Conservation (phyloP, 2,797 vertebrate species). For the Galagoides demidoff region DNA sequence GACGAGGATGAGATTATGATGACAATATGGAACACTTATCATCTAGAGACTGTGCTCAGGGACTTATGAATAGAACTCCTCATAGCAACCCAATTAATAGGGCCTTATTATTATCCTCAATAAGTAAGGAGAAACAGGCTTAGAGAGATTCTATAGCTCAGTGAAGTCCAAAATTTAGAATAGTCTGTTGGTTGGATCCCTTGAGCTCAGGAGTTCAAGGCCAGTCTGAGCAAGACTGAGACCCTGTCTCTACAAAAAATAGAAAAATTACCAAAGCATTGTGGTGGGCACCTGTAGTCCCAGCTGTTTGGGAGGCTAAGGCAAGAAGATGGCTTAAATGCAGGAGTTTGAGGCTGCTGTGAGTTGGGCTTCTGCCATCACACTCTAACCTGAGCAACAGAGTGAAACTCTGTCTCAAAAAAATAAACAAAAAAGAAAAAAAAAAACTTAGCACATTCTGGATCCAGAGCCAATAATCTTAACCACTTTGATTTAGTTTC, state of each 20-base stretch:
- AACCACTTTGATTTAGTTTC: constrained; percentile 6
- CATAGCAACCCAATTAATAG: neutral
- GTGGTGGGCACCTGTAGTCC: too few species aligned
- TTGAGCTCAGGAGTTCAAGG: too few species aligned
- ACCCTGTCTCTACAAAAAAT: too few species aligned
- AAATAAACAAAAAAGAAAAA: neutral
- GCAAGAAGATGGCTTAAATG: too few species aligned
- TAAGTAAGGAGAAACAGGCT: constrained; percentile 50
- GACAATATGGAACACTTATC: neutral
- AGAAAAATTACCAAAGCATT: too few species aligned
- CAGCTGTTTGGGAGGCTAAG: too few species aligned
- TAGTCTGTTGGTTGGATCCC: too few species aligned
- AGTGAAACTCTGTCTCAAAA: too few species aligned
- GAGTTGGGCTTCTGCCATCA: too few species aligned
- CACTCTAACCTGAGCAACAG: too few species aligned
- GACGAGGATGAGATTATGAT: neutral
- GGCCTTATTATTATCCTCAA: neutral
- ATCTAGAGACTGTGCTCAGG: neutral
- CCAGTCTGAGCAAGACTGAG: too few species aligned
- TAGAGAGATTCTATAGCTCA: constrained; percentile 5
- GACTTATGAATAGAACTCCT: neutral
- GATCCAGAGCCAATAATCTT: neutral
- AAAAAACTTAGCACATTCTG: neutral
- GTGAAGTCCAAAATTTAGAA: constrained; percentile 24
- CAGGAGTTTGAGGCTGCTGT: too few species aligned